Conservation (phyloP, 2,113 vertebrate genomes). For the Aptenodytes forsteri region DNA sequence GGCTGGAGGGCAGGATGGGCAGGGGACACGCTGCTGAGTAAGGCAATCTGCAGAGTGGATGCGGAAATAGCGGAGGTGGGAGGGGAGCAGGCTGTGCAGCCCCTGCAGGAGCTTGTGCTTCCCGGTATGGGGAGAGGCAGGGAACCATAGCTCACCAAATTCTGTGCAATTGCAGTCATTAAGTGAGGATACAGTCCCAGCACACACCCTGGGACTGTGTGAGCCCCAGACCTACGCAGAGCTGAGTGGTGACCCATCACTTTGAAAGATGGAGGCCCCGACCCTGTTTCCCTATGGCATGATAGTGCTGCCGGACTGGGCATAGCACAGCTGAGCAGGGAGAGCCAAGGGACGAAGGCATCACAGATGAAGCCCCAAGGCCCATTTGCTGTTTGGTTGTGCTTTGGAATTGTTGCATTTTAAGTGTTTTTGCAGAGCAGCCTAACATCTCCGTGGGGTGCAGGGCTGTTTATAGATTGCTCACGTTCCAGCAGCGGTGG, state of each 20-base stretch:
- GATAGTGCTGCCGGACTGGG: background rate
- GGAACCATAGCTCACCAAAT: background rate
- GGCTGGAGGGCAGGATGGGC: background rate
- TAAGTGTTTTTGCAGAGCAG: slow-evolving; percentile 17
- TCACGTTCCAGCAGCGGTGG: background rate
- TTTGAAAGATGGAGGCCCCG: accelerated
- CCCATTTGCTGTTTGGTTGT: background rate
- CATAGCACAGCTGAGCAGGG: background rate
- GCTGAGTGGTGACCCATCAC: background rate
- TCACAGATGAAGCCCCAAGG: background rate
- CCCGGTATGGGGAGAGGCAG: accelerated
- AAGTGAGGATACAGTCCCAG: background rate
- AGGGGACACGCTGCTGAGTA: background rate
- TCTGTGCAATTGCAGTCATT: background rate
- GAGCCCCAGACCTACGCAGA: accelerated
- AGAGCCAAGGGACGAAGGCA: background rate
- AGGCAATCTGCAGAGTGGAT: background rate
- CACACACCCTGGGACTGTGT: background rate
- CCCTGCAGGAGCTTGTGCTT: background rate
- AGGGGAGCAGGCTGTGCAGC: background rate
- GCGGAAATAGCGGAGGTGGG: background rate
- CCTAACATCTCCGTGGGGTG: background rate
- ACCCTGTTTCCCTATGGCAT: background rate
- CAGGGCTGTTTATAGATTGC: background rate
- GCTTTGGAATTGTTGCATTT: slow-evolving; percentile 7